Percentiles rank a stretch among this genome's conserved stretches.
These are phyloP conservation scores for Nomia melanderi DNA, from an alignment of 1,140 invertebrate species.

Conservation along the genomic window DNA sequence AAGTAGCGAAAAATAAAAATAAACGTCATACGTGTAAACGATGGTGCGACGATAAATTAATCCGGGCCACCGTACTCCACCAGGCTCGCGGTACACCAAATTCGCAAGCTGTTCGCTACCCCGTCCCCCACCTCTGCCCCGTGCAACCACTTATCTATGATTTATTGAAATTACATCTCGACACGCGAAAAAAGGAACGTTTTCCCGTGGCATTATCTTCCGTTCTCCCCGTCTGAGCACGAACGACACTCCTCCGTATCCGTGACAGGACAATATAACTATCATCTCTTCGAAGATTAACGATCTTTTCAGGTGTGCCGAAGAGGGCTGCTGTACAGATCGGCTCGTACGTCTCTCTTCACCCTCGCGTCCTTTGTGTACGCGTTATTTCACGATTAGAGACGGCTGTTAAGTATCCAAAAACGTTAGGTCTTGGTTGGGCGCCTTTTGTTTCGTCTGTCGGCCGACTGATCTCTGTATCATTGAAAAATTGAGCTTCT, in stretches of 20 bases:
- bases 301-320: slow-evolving; percentile 46
- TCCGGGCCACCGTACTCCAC: slow-evolving; percentile 41
- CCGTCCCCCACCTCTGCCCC: not conserved
- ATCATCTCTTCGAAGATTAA: slow-evolving; percentile 51
- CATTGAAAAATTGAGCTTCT: not conserved
- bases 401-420: slow-evolving; percentile 10
- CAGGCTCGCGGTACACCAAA: slow-evolving; percentile 50
- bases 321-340: slow-evolving; percentile 26
- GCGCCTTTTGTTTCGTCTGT: not conserved
- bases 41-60: slow-evolving; percentile 63
- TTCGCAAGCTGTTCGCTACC: slow-evolving; percentile 40
- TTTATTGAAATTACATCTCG: slow-evolving; percentile 66
- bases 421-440: not conserved
- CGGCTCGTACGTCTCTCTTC: slow-evolving; percentile 33
- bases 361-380: slow-evolving; percentile 2
- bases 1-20: slow-evolving; percentile 17
- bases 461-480: not conserved
- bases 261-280: slow-evolving; percentile 43
- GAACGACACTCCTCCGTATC: slow-evolving; percentile 49
- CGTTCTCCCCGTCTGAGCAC: slow-evolving; percentile 27
- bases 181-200: slow-evolving; percentile 63
- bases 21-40: slow-evolving; percentile 53
- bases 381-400: slow-evolving; percentile 25
- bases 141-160: slow-evolving; percentile 59
- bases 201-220: slow-evolving; percentile 52